phyloP scores from a whole-genome alignment of 2,113 vertebrate species.

The Athene noctua region DNA sequence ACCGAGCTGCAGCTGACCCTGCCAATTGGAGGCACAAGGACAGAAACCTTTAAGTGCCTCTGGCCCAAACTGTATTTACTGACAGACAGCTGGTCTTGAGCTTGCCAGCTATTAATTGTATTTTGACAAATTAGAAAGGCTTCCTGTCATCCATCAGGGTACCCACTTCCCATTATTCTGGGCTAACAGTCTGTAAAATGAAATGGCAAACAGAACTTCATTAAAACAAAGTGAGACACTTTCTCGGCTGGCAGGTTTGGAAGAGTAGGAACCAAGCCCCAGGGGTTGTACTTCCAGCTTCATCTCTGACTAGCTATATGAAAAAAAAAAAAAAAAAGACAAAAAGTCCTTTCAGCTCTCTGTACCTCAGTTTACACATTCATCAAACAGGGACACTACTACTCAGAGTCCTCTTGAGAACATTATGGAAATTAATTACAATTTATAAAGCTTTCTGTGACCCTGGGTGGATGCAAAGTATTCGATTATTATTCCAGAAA shows the following conservation, averaged over 20 bases:
- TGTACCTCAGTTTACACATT: neutral
- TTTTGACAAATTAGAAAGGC: conserved; percentile 40
- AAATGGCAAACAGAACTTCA: conserved; percentile 11
- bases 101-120: conserved; percentile 44
- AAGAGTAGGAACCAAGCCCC: neutral
- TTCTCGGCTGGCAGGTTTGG: conserved; percentile 5
- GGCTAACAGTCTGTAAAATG: conserved; percentile 42
- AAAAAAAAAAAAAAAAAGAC: neutral
- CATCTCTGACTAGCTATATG: neutral
- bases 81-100: neutral
- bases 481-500: neutral
- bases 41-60: conserved; percentile 27
- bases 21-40: neutral
- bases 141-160: neutral
- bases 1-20: neutral
- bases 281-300: neutral
- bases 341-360: neutral
- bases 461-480: neutral
- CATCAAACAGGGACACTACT: neutral
- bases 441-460: neutral
- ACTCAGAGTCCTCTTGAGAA: neutral
- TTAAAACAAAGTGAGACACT: conserved; percentile 20
- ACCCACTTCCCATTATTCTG: conserved; percentile 32
- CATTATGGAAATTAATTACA: neutral
- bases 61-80: neutral